Evolutionary conservation across 2,888 invertebrate genomes (phyloP).

Genomic region (Philereme vetulata): DNA sequence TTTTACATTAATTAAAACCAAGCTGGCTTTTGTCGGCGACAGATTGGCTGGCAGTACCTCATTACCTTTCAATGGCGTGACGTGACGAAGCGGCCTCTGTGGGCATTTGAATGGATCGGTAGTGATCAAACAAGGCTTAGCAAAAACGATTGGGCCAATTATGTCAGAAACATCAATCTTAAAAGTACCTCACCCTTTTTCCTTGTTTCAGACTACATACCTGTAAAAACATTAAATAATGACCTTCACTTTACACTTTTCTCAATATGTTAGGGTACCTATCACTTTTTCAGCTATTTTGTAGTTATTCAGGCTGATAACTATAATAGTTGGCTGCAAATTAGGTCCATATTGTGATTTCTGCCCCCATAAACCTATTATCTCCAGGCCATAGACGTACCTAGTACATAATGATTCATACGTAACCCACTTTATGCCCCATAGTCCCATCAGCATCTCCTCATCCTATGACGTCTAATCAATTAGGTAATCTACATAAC

Average conservation of each 20-base stretch:
- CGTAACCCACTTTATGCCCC: too few relatives aligned
- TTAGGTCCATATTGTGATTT: too few relatives aligned
- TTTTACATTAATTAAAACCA: slow-evolving; percentile 23
- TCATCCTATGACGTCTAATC: not conserved
- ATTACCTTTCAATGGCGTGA: slow-evolving; percentile 55
- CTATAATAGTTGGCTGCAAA: too few relatives aligned
- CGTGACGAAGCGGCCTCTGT: slow-evolving; percentile 49
- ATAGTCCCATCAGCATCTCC: not conserved
- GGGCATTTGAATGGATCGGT: slow-evolving; percentile 43
- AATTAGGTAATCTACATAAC: not conserved
- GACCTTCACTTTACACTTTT: not conserved
- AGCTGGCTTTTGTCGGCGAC: slow-evolving; percentile 40
- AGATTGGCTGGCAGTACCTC: slow-evolving; percentile 47
- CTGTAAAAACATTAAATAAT: not conserved
- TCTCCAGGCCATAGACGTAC: too few relatives aligned
- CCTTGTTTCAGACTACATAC: not conserved
- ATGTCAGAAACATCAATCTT: not conserved
- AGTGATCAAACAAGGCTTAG: slow-evolving; percentile 30
- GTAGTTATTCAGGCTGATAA: too few relatives aligned
- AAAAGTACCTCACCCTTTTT: not conserved
- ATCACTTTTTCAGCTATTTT: too few relatives aligned
- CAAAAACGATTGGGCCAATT: slow-evolving; percentile 22
- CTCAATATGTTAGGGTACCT: not conserved
- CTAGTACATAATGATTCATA: too few relatives aligned
- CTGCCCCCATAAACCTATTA: too few relatives aligned